Conservation (phyloP, 37 sponge, comb jelly and placozoan species). For the Tethya wilhelma region DNA sequence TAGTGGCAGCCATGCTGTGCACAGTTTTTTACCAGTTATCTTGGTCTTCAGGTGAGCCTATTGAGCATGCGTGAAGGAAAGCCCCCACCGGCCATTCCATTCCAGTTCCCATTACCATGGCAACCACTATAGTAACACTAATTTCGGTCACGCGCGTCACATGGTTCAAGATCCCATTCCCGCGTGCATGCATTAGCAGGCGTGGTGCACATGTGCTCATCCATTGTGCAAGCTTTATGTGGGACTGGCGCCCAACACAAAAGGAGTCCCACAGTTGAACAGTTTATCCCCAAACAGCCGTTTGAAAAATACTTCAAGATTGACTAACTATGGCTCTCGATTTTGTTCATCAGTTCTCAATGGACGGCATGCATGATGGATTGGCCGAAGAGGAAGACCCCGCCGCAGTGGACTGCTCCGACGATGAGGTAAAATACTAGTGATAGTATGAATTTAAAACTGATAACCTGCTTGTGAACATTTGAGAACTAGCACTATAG, state of each 20-base stretch:
- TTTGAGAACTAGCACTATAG: neutral
- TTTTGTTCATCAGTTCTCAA: conserved; percentile 42
- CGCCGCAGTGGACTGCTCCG: neutral
- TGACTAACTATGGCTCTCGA: conserved; percentile 3
- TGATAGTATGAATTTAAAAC: neutral
- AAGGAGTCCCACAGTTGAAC: neutral
- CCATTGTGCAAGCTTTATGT: too few species aligned
- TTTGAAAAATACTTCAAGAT: neutral
- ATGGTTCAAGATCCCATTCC: neutral
- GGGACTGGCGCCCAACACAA: too few species aligned
- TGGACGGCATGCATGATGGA: conserved; percentile 15
- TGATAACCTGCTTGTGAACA: neutral
- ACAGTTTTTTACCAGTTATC: neutral
- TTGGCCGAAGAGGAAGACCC: conserved; percentile 9
- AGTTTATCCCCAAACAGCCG: neutral
- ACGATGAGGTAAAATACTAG: conserved; percentile 4
- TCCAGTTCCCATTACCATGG: neutral
- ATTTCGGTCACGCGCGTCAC: neutral
- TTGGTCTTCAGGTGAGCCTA: neutral
- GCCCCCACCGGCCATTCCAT: neutral
- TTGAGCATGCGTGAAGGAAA: neutral
- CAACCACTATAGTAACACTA: neutral
- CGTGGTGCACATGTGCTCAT: too few species aligned
- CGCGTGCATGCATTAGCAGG: neutral
- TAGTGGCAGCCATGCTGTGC: conserved; percentile 88